A percentile compares a stretch with the other conserved stretches of the same genome.
Evolutionary conservation across 2,113 vertebrate species (phyloP).

Genomic region (Propithecus coquereli): DNA sequence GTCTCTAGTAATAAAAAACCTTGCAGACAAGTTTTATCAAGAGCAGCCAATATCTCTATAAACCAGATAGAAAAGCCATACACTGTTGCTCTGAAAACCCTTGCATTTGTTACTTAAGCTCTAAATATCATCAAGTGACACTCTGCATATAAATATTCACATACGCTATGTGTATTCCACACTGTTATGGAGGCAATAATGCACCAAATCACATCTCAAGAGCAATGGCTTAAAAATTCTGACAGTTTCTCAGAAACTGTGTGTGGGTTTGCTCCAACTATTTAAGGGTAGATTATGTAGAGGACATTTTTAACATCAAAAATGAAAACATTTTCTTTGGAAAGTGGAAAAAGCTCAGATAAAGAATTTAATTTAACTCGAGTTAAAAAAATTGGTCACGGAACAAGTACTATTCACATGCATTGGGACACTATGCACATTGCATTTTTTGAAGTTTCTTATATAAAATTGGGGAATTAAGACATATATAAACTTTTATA

Average conservation of each 20-base stretch:
- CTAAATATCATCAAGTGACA: background rate
- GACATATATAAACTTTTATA: background rate
- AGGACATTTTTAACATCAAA: constrained; percentile 50
- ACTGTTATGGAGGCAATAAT: background rate
- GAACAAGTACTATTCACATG: background rate
- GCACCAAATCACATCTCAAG: constrained; percentile 1
- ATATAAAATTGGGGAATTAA: background rate
- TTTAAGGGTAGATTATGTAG: constrained; percentile 21
- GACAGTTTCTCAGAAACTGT: constrained; percentile 41
- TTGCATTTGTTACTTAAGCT: constrained; percentile 38
- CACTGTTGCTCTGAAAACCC: constrained; percentile 37
- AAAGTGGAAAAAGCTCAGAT: constrained; percentile 41
- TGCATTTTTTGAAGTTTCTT: background rate
- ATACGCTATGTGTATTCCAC: background rate
- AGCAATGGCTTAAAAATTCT: constrained; percentile 29
- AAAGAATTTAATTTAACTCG: constrained; percentile 3
- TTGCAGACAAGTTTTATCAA: constrained; percentile 12
- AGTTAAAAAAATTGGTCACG: background rate
- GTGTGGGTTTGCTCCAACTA: constrained; percentile 41
- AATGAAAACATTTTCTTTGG: constrained; percentile 55
- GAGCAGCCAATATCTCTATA: constrained; percentile 31
- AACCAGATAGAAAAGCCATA: constrained; percentile 20
- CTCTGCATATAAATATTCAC: constrained; percentile 29
- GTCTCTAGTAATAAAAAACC: constrained; percentile 11
- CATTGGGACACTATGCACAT: background rate